Percentiles rank a stretch among this genome's conserved stretches.
Evolutionary conservation across 2,113 vertebrate species (phyloP).

Genomic region (Athene cunicularia): DNA sequence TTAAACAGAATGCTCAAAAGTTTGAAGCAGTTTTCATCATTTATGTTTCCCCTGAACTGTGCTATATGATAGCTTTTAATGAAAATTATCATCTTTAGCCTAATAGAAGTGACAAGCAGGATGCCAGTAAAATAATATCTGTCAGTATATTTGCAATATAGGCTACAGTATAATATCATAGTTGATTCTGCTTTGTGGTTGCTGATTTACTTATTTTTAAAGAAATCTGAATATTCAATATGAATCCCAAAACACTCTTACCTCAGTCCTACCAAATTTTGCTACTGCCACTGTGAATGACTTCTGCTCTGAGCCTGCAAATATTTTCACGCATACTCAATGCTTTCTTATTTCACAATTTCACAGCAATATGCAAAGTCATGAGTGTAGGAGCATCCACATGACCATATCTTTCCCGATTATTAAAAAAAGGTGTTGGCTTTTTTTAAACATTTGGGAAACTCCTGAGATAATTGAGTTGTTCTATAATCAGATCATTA

Average conservation of each 20-base stretch:
- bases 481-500: not conserved
- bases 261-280: not conserved
- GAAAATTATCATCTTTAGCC: not conserved
- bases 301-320: not conserved
- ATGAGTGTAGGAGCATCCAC: not conserved
- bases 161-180: not conserved
- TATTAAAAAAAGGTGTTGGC: not conserved
- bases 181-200: not conserved
- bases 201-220: not conserved
- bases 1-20: not conserved
- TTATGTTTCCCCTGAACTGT: not conserved
- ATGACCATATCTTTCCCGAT: not conserved
- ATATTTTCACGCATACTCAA: not conserved
- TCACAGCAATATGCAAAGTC: not conserved
- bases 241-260: not conserved
- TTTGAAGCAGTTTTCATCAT: not conserved
- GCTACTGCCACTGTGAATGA: not conserved
- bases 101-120: not conserved
- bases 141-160: not conserved
- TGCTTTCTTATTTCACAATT: not conserved
- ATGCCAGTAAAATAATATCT: not conserved
- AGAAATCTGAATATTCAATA: not conserved
- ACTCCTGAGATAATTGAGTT: not conserved
- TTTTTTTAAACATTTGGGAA: not conserved
- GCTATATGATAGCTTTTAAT: not conserved